Evolutionary conservation across 2,113 vertebrate genomes (phyloP), one percentile per base, ranked within the genome.

Genomic region (Tretioscincus oriximinensis): DNA sequence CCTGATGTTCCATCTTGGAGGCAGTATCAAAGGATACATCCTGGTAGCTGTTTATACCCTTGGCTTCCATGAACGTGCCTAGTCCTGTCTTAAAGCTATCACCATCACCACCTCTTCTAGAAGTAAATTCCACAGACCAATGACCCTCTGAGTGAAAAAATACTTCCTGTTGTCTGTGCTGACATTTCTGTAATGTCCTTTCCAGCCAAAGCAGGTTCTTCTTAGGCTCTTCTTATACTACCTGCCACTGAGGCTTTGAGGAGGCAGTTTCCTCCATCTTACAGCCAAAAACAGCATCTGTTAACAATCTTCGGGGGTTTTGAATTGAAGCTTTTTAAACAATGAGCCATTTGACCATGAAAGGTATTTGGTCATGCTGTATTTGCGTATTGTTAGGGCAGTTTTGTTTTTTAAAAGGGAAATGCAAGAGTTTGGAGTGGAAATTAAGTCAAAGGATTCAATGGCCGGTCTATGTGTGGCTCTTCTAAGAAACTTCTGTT

Each of bases 281-380:
- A 69, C 0, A 8, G 92, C 93, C 94, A 95, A 94, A 90, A 95
- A 90, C n/a, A 84, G 89, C 93, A 94, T 94, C 94, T 96, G 94
- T 93, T 95, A 94, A 91, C 93, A 95, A 95, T 95, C 90, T 94
- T 93, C 76, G 87, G 88, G 54, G 90, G 86, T 93, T 94, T 94
- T 92, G 90, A 90, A 81, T 85, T 2, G 0, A 90, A 94, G 90
- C 88, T 91, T 93, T 94, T 91, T 84, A 93, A 95, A 93, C 93
- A 95, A 83, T 90, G 92, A 93, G 69, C 90, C 93, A 93, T 93
- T 92, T 95, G 93, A 95, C 90, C 92, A 76, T 1, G 10, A 91
- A 93, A 93, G 88, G 90, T 92, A 94, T 94, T 93, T 94, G 92
- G 89, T 92, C 87, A 75, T 91, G 88, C 88, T 90, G 1, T 93